Evolutionary conservation across 2,888 invertebrate genomes (phyloP).

Genomic region (Tipula vernalis): DNA sequence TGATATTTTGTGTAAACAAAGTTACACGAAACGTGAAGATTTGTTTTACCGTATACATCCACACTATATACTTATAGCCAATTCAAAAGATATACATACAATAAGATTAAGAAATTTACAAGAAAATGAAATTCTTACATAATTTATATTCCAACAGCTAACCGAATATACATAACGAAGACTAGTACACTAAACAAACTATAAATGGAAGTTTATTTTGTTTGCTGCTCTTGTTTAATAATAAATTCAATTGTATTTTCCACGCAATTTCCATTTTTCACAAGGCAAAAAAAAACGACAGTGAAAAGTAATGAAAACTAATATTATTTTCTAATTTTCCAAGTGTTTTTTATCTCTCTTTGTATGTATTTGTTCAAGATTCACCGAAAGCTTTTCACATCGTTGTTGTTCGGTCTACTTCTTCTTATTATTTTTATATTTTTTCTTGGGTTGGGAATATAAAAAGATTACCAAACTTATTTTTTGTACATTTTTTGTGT

Average conservation of each 20-base stretch:
- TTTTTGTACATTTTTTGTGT: not conserved
- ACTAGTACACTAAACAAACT: conserved; percentile 4
- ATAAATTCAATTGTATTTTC: not conserved
- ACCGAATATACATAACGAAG: not conserved
- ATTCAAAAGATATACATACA: conserved; percentile 4
- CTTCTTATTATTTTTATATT: not conserved
- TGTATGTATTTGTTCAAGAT: not conserved
- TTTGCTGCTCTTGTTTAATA: not conserved
- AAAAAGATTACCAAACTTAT: not conserved
- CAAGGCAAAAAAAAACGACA: not conserved
- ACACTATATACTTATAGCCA: not conserved
- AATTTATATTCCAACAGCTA: not conserved
- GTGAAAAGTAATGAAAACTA: not conserved
- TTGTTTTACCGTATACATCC: not conserved
- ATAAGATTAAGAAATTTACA: not conserved
- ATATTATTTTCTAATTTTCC: not conserved
- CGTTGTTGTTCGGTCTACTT: not conserved
- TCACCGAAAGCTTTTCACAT: not conserved
- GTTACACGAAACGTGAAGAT: not conserved
- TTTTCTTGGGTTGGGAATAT: not conserved
- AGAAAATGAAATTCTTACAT: not conserved
- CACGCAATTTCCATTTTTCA: not conserved
- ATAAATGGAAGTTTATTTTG: conserved; percentile 4
- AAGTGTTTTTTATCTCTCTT: not conserved
- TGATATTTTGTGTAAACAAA: not conserved